A percentile compares a stretch with the other conserved stretches of the same genome.
Conservation (phyloP, 2,797 vertebrate species). For the Leptoclinus maculatus region DNA sequence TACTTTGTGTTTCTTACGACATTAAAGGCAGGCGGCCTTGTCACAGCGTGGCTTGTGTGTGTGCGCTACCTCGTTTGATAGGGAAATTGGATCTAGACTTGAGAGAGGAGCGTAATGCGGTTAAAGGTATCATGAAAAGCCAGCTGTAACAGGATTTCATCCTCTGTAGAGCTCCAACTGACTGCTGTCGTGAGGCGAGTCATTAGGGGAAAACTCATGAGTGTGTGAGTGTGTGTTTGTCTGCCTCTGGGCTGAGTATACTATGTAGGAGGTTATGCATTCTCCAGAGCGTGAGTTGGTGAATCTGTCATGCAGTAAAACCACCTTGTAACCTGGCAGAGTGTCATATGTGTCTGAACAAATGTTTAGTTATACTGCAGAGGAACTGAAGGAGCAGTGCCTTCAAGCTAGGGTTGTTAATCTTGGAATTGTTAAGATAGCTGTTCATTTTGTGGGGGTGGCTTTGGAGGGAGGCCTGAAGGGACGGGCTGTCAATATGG, state of each 20-base stretch:
- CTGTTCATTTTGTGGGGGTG: not conserved
- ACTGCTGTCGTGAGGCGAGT: constrained; percentile 75
- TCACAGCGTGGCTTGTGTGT: constrained; percentile 50
- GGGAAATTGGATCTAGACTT: constrained; percentile 80
- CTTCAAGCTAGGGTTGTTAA: not conserved
- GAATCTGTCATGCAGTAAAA: constrained; percentile 10
- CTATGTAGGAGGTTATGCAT: constrained; percentile 21
- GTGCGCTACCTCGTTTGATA: constrained; percentile 69
- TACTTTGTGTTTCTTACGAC: constrained; percentile 31
- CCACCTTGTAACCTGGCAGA: not conserved
- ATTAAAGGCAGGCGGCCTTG: constrained; percentile 51
- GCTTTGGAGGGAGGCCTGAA: not conserved
- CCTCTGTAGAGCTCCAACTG: constrained; percentile 59
- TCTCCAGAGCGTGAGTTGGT: constrained; percentile 5
- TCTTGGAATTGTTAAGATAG: not conserved
- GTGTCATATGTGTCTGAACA: not conserved
- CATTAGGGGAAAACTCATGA: constrained; percentile 66
- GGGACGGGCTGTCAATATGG: not conserved
- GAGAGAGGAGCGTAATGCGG: constrained; percentile 75
- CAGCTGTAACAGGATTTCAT: constrained; percentile 80
- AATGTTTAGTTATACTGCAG: constrained; percentile 5
- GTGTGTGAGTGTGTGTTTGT: constrained; percentile 17
- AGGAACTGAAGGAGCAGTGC: not conserved
- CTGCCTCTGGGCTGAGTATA: constrained; percentile 12
- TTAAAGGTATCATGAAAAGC: constrained; percentile 82